Evolutionary conservation across 2,797 vertebrate species (phyloP).

Genomic region (Scomberomorus guttatus): DNA sequence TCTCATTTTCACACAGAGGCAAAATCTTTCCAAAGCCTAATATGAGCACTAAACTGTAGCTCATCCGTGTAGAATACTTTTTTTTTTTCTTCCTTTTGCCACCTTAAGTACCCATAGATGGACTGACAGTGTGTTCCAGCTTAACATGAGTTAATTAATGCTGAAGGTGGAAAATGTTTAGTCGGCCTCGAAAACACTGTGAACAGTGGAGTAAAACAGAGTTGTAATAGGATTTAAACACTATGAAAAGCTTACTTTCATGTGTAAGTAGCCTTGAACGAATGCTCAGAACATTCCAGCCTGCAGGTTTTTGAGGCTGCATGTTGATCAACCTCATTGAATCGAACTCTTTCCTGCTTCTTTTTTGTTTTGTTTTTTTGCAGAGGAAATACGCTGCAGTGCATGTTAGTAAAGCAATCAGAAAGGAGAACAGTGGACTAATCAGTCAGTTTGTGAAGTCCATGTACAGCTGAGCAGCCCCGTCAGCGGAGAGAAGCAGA

Average conservation of each 20-base stretch:
- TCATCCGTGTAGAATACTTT: conserved; percentile 24
- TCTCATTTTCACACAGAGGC: conserved; percentile 37
- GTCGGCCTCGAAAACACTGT: conserved; percentile 49
- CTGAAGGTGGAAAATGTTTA: conserved; percentile 63
- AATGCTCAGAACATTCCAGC: conserved; percentile 73
- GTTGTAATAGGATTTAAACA: conserved; percentile 72
- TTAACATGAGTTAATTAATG: conserved; percentile 50
- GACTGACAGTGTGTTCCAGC: conserved; percentile 33
- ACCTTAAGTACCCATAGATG: conserved; percentile 38
- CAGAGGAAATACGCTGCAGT: neutral
- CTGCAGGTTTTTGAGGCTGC: conserved; percentile 30
- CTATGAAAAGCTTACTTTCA: conserved; percentile 72
- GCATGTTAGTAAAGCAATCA: neutral
- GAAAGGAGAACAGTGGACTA: neutral
- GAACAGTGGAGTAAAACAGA: conserved; percentile 59
- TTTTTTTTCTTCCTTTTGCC: neutral
- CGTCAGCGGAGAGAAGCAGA: conserved; percentile 9
- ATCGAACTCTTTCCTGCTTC: neutral
- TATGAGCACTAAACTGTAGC: conserved; percentile 19
- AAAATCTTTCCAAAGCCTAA: conserved; percentile 26
- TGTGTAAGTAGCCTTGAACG: conserved; percentile 63
- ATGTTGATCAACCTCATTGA: conserved; percentile 11
- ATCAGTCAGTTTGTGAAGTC: conserved; percentile 1
- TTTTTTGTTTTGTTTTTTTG: too few relatives aligned
- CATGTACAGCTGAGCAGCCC: neutral